Percentiles rank a stretch among this genome's conserved stretches.
Conservation (phyloP, 1,140 invertebrate species). For the Drosophila rufa region DNA sequence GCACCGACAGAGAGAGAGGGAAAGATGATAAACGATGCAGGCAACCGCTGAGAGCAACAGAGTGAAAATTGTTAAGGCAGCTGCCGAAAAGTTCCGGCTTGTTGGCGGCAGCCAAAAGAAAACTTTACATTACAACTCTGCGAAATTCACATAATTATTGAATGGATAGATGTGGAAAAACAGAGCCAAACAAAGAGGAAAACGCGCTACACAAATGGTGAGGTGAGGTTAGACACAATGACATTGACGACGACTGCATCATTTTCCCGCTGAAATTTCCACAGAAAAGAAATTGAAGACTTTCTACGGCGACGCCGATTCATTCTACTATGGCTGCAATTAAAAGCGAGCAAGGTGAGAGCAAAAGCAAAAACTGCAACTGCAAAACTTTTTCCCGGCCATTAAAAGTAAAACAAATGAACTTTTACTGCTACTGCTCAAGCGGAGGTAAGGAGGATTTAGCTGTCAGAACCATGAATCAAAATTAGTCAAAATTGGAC, state of each 20-base stretch:
- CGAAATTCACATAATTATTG: constrained; percentile 62
- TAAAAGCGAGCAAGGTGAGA: constrained; percentile 50
- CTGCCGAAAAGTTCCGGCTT: constrained; percentile 64
- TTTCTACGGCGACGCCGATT: constrained; percentile 54
- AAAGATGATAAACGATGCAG: constrained; percentile 42
- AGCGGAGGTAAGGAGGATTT: background rate
- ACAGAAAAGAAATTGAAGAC: constrained; percentile 71
- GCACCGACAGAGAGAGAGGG: constrained; percentile 11
- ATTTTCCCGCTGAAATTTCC: constrained; percentile 60
- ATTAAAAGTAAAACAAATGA: constrained; percentile 75
- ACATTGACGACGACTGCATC: constrained; percentile 64
- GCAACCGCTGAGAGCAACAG: constrained; percentile 19
- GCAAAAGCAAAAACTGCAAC: constrained; percentile 41
- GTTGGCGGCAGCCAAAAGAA: constrained; percentile 29
- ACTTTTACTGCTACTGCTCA: constrained; percentile 48
- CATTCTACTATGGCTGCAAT: constrained; percentile 49
- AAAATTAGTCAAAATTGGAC: constrained; percentile 7
- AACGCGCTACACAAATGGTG: constrained; percentile 36
- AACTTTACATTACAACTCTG: constrained; percentile 41
- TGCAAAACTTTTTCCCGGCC: constrained; percentile 38
- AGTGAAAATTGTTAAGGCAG: constrained; percentile 37
- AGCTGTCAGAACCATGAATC: constrained; percentile 1
- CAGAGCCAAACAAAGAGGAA: constrained; percentile 31
- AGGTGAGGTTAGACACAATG: constrained; percentile 53
- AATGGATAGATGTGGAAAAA: constrained; percentile 42